phyloP scores from a whole-genome alignment of 2,797 vertebrate genomes.

The Centroberyx gerrardi region DNA sequence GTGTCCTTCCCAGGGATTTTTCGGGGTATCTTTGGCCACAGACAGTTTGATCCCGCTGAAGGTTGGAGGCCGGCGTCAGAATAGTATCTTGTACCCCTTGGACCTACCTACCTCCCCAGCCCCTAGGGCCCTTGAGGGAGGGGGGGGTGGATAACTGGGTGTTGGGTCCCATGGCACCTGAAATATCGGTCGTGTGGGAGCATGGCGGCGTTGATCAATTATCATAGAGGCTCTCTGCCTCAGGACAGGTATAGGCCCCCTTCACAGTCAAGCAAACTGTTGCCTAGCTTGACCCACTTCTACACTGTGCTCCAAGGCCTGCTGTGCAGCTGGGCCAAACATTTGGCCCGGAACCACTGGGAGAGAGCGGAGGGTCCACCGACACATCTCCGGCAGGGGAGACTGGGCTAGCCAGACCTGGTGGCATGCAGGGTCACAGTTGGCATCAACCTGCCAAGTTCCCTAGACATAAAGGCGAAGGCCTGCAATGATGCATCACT shows the following conservation, averaged over 20 bases:
- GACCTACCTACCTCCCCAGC: no score
- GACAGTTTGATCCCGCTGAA: no score
- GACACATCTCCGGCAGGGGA: neutral
- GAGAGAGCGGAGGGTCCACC: neutral
- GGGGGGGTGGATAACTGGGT: no score
- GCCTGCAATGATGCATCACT: neutral
- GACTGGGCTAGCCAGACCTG: neutral
- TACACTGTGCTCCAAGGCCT: neutral
- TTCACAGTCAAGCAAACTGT: neutral
- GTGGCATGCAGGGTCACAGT: neutral
- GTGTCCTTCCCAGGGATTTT: no score
- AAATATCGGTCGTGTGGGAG: neutral
- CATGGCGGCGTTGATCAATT: no score
- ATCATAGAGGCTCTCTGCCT: no score
- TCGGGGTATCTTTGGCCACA: no score
- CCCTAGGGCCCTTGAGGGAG: no score
- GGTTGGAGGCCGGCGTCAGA: no score
- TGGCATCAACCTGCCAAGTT: neutral
- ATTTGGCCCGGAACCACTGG: neutral
- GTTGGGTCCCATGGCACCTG: neutral
- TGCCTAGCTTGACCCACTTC: neutral
- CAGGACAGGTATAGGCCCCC: no score
- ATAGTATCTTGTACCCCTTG: no score
- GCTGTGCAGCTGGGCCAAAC: neutral
- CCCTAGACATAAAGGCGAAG: neutral